Evolutionary conservation across 2,113 vertebrate species (phyloP).

Genomic region (Lucifuga dentata): DNA sequence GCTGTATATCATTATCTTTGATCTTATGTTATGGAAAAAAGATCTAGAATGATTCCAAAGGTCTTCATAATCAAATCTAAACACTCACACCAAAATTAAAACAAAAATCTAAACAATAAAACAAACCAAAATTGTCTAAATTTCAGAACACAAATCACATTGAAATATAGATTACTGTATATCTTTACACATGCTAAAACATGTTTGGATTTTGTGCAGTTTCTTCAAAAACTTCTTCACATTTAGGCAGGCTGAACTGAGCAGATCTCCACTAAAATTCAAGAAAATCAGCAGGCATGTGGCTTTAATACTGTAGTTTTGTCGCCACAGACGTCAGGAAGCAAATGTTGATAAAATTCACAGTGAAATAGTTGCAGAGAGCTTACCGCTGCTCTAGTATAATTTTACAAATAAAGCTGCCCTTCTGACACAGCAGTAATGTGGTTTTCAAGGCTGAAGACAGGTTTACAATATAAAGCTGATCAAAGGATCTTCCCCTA

Average conservation of each 20-base stretch:
- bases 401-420: neutral
- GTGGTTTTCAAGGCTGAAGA: neutral
- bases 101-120: constrained; percentile 1
- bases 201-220: neutral
- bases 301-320: neutral
- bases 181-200: too few relatives aligned
- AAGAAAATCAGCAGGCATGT: neutral
- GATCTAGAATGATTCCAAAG: neutral
- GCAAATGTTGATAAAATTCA: constrained; percentile 1
- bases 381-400: neutral
- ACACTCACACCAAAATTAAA: constrained; percentile 1
- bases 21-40: neutral
- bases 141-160: neutral
- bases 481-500: neutral
- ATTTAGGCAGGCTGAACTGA: neutral
- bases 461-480: constrained; percentile 4
- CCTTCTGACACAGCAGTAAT: neutral
- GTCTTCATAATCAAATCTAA: constrained; percentile 19
- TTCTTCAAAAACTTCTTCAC: constrained; percentile 35
- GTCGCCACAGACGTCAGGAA: too few relatives aligned
- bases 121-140: neutral
- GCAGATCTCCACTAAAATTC: neutral
- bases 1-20: neutral
- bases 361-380: constrained; percentile 2
- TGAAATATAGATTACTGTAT: too few relatives aligned